Evolutionary conservation across 2,797 vertebrate species (phyloP).

Genomic region (Iguana delicatissima): DNA sequence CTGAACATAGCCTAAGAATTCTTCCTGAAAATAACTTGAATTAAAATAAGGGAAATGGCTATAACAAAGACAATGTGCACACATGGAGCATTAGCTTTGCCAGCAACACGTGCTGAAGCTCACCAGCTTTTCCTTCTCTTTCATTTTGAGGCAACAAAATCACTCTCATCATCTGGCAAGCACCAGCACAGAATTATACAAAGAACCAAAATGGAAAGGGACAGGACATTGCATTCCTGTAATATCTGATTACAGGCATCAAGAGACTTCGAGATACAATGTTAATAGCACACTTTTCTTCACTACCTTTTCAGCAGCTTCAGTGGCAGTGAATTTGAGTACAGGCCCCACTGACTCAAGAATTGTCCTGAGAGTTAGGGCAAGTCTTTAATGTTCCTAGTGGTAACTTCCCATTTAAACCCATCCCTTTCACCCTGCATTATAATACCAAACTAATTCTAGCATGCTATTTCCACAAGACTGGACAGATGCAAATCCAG

Average conservation of each 20-base stretch:
- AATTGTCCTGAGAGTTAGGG: not conserved
- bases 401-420: not conserved
- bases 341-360: not conserved
- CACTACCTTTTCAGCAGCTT: not conserved
- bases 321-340: not conserved
- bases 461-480: no score
- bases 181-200: not conserved
- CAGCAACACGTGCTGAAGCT: rapidly evolving
- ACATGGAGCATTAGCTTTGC: no score
- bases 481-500: not conserved
- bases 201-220: not conserved
- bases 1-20: not conserved
- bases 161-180: not conserved
- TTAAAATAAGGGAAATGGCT: not conserved
- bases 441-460: not conserved
- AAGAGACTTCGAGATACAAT: not conserved
- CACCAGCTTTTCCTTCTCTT: not conserved
- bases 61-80: no score
- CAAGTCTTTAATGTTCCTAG: not conserved
- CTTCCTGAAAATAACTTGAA: not conserved
- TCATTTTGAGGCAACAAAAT: not conserved
- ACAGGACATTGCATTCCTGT: not conserved
- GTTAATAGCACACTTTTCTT: not conserved
- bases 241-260: no score
- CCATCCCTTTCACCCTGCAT: not conserved